These are phyloP conservation scores for Linnaemya tessellans DNA, from an alignment of 2,888 invertebrate genomes.

Conservation along the genomic window DNA sequence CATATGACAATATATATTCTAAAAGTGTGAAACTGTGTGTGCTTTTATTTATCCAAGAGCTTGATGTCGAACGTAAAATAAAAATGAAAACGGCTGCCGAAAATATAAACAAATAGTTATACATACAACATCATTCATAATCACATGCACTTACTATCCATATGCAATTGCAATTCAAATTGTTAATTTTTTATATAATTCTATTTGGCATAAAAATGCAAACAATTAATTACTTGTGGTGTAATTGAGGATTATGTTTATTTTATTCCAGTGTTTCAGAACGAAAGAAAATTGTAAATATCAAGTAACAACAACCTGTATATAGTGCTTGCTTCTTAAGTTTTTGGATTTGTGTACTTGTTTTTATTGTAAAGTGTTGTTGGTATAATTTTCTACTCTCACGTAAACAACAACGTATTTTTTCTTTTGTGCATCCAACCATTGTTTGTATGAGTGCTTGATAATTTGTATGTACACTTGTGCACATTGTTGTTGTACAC, in stretches of 20 bases:
- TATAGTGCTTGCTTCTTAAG: slow-evolving; percentile 66
- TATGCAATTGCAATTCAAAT: background rate
- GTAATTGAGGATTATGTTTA: background rate
- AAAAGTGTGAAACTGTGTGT: background rate
- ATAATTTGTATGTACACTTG: slow-evolving; percentile 22
- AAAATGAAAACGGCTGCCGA: background rate
- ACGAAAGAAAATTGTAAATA: background rate
- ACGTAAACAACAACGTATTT: slow-evolving; percentile 12
- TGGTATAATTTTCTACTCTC: slow-evolving; percentile 18
- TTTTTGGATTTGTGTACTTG: slow-evolving; percentile 36
- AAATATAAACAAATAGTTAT: background rate
- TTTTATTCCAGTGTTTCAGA: background rate
- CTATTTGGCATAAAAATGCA: background rate
- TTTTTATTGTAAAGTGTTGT: slow-evolving; percentile 22
- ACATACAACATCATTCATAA: background rate
- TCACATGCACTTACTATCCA: background rate
- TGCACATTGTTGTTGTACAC: slow-evolving; percentile 29
- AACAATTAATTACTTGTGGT: slow-evolving; percentile 7
- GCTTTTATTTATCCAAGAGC: background rate
- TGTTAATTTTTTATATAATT: background rate
- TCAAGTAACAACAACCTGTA: slow-evolving; percentile 22
- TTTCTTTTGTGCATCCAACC: background rate
- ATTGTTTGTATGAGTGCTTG: slow-evolving; percentile 9
- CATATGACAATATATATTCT: slow-evolving; percentile 10
- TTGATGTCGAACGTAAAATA: background rate